These are phyloP conservation scores for Dicyrtoma fusca DNA, from an alignment of 2,888 invertebrate species.

Conservation along the genomic window DNA sequence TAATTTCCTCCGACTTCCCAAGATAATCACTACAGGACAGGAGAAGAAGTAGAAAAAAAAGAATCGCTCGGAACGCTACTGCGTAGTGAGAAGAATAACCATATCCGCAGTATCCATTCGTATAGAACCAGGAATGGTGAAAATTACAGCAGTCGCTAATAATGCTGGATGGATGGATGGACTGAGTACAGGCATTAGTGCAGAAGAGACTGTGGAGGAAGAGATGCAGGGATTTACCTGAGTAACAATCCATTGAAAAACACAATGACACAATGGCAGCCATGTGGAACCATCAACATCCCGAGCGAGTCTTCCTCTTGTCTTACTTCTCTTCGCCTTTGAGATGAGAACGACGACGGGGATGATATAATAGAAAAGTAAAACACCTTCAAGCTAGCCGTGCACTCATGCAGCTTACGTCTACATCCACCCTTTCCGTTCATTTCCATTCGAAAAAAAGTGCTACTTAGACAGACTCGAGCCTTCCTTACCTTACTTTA, in stretches of 20 bases:
- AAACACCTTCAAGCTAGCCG: slow-evolving; percentile 13
- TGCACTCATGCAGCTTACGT: slow-evolving; percentile 9
- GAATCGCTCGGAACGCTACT: too few species aligned
- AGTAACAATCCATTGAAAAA: slow-evolving; percentile 33
- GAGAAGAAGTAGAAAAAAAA: too few species aligned
- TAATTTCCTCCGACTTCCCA: slow-evolving; percentile 2
- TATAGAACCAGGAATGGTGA: too few species aligned
- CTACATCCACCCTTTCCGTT: slow-evolving; percentile 31
- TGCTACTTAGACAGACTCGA: too few species aligned
- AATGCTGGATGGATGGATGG: background rate
- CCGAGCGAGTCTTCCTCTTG: slow-evolving; percentile 18
- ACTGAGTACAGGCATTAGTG: background rate
- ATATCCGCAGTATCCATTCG: too few species aligned
- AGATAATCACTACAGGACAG: too few species aligned
- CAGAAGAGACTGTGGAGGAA: background rate
- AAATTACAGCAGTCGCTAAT: background rate
- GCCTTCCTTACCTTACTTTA: too few species aligned
- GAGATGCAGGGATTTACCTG: slow-evolving; percentile 24
- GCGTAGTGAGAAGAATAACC: too few species aligned
- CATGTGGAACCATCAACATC: slow-evolving; percentile 34
- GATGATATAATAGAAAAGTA: slow-evolving; percentile 25
- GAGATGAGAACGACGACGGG: slow-evolving; percentile 11
- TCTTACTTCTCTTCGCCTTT: slow-evolving; percentile 7
- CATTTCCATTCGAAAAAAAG: background rate
- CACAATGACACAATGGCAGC: slow-evolving; percentile 39